Conservation (phyloP, 2,888 invertebrate species). For the Micoletzkya japonica region DNA sequence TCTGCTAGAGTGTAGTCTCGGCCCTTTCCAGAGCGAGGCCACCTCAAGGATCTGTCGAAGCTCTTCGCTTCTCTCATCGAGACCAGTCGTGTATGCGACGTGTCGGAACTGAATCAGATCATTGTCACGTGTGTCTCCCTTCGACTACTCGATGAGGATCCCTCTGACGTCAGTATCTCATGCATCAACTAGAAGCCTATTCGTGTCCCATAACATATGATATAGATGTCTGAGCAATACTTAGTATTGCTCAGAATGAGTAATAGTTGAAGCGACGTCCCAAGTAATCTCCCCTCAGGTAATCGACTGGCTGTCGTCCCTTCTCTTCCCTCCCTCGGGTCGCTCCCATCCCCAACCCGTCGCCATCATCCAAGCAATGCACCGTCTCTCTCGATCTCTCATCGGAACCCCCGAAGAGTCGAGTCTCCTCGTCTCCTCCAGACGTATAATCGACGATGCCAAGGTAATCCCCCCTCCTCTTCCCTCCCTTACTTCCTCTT, state of each 20-base stretch:
- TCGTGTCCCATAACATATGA: too few species aligned
- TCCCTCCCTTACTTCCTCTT: too few species aligned
- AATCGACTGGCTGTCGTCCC: slow-evolving; percentile 11
- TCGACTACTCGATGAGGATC: not conserved
- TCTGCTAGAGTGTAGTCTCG: too few species aligned
- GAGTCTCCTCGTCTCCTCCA: not conserved
- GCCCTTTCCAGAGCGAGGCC: slow-evolving; percentile 1
- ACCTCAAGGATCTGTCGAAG: not conserved
- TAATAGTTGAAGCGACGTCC: too few species aligned
- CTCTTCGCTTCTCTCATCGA: slow-evolving; percentile 4
- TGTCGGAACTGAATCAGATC: slow-evolving; percentile 8
- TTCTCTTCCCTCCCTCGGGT: slow-evolving; percentile 1
- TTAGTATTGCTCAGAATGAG: too few species aligned
- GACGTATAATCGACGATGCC: not conserved
- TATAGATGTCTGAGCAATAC: too few species aligned
- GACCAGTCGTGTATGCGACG: slow-evolving; percentile 13
- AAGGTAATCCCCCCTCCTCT: too few species aligned
- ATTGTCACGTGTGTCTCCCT: slow-evolving; percentile 1
- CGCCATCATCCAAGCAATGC: not conserved
- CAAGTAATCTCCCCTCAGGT: slow-evolving; percentile 7
- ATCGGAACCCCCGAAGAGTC: slow-evolving; percentile 1
- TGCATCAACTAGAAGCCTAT: too few species aligned
- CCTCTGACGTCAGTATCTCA: slow-evolving; percentile 2
- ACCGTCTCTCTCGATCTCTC: slow-evolving; percentile 3
- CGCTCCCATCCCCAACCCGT: slow-evolving; percentile 18